These are phyloP conservation scores for Laothoe populi DNA, from an alignment of 2,888 invertebrate species.

Conservation along the genomic window DNA sequence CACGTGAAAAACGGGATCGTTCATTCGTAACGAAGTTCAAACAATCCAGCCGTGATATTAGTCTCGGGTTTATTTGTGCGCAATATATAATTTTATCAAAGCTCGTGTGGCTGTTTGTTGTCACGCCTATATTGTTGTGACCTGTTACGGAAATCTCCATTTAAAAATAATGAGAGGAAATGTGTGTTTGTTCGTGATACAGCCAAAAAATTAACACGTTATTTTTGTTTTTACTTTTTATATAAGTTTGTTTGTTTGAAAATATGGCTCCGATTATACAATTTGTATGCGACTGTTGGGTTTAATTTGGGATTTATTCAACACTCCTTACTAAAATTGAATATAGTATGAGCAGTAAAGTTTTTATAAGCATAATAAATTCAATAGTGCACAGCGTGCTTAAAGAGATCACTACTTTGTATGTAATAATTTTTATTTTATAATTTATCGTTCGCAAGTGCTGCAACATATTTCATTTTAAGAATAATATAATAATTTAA, in stretches of 20 bases:
- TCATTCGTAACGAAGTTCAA: slow-evolving; percentile 17
- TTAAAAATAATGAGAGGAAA: slow-evolving; percentile 23
- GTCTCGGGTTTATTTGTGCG: slow-evolving; percentile 31
- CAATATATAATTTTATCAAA: slow-evolving; percentile 29
- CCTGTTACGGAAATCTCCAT: slow-evolving; percentile 30
- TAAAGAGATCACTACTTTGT: background rate
- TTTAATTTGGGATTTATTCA: background rate
- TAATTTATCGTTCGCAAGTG: background rate
- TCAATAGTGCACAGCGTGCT: too few relatives aligned
- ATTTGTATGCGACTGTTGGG: background rate
- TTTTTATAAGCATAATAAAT: too few relatives aligned
- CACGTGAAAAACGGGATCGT: background rate
- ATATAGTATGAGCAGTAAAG: background rate
- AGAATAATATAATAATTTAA: too few relatives aligned
- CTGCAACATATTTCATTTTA: background rate
- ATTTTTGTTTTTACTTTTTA: background rate
- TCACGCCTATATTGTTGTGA: slow-evolving; percentile 30
- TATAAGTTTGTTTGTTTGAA: background rate
- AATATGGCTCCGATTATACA: background rate
- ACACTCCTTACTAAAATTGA: background rate
- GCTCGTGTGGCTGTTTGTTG: slow-evolving; percentile 27
- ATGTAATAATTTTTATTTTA: background rate
- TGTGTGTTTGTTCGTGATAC: slow-evolving; percentile 9
- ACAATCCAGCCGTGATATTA: slow-evolving; percentile 24
- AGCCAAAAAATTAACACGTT: slow-evolving; percentile 3